phyloP scores from a whole-genome alignment of 2,888 invertebrate genomes.

The Leucozona laternaria region DNA sequence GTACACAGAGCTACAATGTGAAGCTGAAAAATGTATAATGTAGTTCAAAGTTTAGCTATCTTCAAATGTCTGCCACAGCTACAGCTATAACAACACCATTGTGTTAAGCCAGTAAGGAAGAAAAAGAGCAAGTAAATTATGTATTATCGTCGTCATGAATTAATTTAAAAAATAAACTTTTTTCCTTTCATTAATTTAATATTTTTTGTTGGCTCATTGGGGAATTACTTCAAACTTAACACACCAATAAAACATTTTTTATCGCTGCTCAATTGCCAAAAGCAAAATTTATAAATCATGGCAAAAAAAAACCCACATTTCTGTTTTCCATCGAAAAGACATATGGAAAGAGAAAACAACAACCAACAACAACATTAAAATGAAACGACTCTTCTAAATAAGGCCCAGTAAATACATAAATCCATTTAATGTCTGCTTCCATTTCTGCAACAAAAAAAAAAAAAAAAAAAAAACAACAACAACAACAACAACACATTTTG shows the following conservation, averaged over 20 bases:
- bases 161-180: slow-evolving; percentile 50
- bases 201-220: neutral
- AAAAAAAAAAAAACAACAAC: neutral
- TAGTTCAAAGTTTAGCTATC: too few relatives aligned
- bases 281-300: slow-evolving; percentile 47
- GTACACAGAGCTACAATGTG: too few relatives aligned
- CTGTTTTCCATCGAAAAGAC: neutral
- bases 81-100: too few relatives aligned
- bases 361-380: neutral
- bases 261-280: slow-evolving; percentile 41
- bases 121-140: slow-evolving; percentile 3
- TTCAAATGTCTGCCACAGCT: too few relatives aligned
- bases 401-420: slow-evolving; percentile 27
- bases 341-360: neutral
- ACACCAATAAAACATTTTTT: slow-evolving; percentile 39
- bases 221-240: slow-evolving; percentile 20
- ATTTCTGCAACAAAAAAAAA: neutral
- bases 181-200: neutral
- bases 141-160: slow-evolving; percentile 36
- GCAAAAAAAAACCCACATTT: slow-evolving; percentile 11
- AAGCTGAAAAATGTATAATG: too few relatives aligned
- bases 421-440: slow-evolving; percentile 36
- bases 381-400: neutral
- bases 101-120: neutral
- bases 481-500: slow-evolving; percentile 1